phyloP scores from a whole-genome alignment of 2,888 invertebrate genomes.

The Lasioglossum pauxillum region DNA sequence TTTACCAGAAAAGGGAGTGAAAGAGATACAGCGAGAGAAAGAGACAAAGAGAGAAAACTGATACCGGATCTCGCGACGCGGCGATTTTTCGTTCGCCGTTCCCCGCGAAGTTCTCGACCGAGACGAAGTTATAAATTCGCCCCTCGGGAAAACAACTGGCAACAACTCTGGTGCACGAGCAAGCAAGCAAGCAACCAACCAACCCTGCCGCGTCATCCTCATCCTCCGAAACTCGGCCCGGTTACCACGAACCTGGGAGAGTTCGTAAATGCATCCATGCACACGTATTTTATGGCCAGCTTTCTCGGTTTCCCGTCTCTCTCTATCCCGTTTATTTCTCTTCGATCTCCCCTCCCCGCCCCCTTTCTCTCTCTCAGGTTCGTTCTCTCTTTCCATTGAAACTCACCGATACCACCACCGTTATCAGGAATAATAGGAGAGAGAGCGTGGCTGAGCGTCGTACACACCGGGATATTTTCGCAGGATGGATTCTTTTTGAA shows the following conservation, averaged over 20 bases:
- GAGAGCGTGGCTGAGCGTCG: slow-evolving; percentile 10
- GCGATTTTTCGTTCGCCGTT: slow-evolving; percentile 55
- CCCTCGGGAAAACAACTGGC: slow-evolving; percentile 75
- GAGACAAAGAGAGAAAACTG: not conserved
- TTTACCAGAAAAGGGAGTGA: not conserved
- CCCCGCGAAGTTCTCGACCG: slow-evolving; percentile 59
- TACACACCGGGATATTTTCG: slow-evolving; percentile 71
- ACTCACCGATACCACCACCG: slow-evolving; percentile 20
- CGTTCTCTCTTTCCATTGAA: slow-evolving; percentile 17
- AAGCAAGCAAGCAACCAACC: slow-evolving; percentile 29
- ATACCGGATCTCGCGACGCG: slow-evolving; percentile 25
- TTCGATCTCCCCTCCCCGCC: not conserved
- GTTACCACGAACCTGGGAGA: slow-evolving; percentile 59
- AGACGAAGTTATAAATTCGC: slow-evolving; percentile 75
- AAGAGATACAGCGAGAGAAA: not conserved
- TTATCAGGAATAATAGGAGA: slow-evolving; percentile 27
- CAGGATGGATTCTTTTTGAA: slow-evolving; percentile 76
- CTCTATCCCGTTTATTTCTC: slow-evolving; percentile 21
- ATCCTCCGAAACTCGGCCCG: slow-evolving; percentile 46
- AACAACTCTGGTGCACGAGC: slow-evolving; percentile 50
- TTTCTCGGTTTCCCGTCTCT: slow-evolving; percentile 53
- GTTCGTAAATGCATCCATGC: slow-evolving; percentile 79
- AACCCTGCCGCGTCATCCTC: slow-evolving; percentile 35
- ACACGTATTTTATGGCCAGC: slow-evolving; percentile 79
- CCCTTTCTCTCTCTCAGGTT: not conserved